A percentile compares a stretch with the other conserved stretches of the same genome.
These are phyloP conservation scores for Caloenas nicobarica DNA, from an alignment of 2,113 vertebrate species.

Conservation along the genomic window DNA sequence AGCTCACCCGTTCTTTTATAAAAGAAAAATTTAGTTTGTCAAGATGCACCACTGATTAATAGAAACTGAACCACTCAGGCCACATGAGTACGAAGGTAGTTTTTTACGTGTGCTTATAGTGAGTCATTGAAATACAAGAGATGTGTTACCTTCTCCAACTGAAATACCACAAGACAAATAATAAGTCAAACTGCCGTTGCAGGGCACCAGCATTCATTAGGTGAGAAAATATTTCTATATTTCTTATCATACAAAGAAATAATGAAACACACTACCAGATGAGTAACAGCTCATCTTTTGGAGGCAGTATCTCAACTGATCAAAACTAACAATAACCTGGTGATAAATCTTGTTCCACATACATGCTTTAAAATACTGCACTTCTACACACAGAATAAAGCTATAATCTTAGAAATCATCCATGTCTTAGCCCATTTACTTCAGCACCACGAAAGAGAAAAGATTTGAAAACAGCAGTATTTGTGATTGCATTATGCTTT, in stretches of 20 bases:
- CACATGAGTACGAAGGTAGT: background rate
- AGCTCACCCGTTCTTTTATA: accelerated
- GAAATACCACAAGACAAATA: background rate
- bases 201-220: background rate
- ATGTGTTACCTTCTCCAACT: accelerated
- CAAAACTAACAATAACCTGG: background rate
- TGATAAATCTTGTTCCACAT: background rate
- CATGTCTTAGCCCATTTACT: background rate
- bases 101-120: background rate
- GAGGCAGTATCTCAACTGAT: background rate
- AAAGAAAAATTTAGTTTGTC: background rate
- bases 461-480: background rate
- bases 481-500: background rate
- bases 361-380: background rate
- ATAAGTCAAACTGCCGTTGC: background rate
- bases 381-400: background rate
- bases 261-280: background rate
- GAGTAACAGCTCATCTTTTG: background rate
- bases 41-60: background rate
- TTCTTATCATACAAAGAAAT: background rate
- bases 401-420: background rate
- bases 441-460: background rate
- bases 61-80: background rate
- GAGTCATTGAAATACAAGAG: background rate
- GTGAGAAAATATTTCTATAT: background rate